Conservation (phyloP, 1,140 invertebrate genomes). For the Achroia grisella region DNA sequence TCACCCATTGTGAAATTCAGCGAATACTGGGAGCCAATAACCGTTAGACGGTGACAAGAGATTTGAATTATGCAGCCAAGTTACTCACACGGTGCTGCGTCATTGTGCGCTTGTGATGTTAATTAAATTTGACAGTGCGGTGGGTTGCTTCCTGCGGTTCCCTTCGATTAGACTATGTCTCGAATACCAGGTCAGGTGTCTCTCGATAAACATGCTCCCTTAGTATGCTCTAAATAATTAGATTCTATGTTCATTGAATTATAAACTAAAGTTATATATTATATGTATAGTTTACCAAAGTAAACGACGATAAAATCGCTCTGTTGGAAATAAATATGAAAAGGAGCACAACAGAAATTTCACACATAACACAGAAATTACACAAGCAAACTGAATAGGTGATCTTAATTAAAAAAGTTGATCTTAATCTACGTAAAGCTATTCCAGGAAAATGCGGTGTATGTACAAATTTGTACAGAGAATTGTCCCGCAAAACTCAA, state of each 20-base stretch:
- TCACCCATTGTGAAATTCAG: no score
- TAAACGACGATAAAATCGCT: no score
- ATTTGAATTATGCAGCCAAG: conserved; percentile 30
- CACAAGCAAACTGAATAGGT: no score
- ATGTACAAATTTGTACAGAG: no score
- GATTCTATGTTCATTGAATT: conserved; percentile 17
- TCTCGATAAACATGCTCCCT: conserved; percentile 1
- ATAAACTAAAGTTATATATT: no score
- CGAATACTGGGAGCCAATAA: conserved; percentile 17
- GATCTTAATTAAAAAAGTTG: no score
- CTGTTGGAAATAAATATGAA: conserved; percentile 5
- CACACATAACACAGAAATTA: no score
- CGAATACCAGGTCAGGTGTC: conserved; percentile 19
- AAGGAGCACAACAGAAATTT: neutral
- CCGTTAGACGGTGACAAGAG: conserved; percentile 10
- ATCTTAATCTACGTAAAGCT: no score
- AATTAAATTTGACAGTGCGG: conserved; percentile 32
- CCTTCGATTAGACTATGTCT: conserved; percentile 12
- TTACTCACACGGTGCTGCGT: conserved; percentile 1
- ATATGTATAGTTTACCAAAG: no score
- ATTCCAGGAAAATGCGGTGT: no score
- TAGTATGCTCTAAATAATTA: conserved; percentile 20
- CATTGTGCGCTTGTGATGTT: conserved; percentile 29
- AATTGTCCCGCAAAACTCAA: neutral
- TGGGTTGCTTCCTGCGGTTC: neutral